Evolutionary conservation across 2,113 vertebrate species (phyloP), one percentile per base, ranked within the genome.

Genomic region (Henicopernis longicauda): DNA sequence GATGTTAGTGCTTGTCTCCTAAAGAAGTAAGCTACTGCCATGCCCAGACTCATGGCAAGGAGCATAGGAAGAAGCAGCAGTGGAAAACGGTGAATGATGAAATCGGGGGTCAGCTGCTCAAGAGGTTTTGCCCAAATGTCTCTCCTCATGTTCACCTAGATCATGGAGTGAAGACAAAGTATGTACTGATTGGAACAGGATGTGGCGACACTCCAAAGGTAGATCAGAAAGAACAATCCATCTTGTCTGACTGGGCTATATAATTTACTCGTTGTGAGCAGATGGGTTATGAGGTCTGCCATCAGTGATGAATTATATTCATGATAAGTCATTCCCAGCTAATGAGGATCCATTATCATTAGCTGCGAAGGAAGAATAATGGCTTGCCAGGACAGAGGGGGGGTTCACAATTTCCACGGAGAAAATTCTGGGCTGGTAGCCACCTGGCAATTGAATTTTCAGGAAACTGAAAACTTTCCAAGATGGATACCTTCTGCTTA

Each of bases 271-370:
- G 78, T 96, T 97, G 83, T 72, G 86, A 95, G 95, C 91, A 96
- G 95, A 93, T 73, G 89, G 97, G 94, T 97, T 97, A 97, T 94
- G 95, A 97, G 97, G 93, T 81, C 96, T 96, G 95, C 97, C 96
- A 91, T 96, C 81, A 63, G 72, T 90, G 86, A 97, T 97, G 93
- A 97, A 96, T 97, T 97, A 95, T 93, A 70, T 91, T 96, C 96
- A 90, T 96, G 95, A 93, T 95, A 97, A 98, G 95, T 97, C 97
- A 97, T 94, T 97, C 93, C 92, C 69, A 88, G 95, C 94, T 97
- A 97, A 98, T 97, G 97, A 97, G 97, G 74, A 91, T 95, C 93
- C 96, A 96, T 97, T 95, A 91, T 96, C 95, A 69, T 90, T 93
- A 97, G 84, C 97, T 84, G 73, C 93, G 95, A 49, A 91, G 78